A percentile compares a stretch with the other conserved stretches of the same genome.
phyloP scores from a whole-genome alignment of 2,888 invertebrate species.

The Drosophila macrothrix region DNA sequence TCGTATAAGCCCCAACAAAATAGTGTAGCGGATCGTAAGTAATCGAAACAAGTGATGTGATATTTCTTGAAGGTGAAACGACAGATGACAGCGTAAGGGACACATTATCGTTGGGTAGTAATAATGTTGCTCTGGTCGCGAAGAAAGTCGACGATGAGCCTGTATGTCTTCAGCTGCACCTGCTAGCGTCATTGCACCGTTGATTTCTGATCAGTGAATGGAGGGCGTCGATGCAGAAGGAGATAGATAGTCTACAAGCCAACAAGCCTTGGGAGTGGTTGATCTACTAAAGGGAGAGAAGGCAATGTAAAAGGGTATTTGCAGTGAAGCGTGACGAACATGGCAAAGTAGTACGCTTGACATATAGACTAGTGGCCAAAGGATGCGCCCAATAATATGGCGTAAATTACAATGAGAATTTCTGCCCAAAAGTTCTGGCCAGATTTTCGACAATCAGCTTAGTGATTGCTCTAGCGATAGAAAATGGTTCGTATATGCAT shows the following conservation, averaged over 20 bases:
- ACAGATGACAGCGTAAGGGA: neutral
- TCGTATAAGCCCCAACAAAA: conserved; percentile 32
- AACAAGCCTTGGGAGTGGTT: too few relatives aligned
- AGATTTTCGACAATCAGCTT: conserved; percentile 4
- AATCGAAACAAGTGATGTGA: conserved; percentile 7
- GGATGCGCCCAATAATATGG: conserved; percentile 22
- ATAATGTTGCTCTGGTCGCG: neutral
- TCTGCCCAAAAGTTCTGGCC: conserved; percentile 10
- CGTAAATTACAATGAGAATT: conserved; percentile 29
- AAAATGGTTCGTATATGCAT: conserved; percentile 47
- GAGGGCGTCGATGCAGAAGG: too few relatives aligned
- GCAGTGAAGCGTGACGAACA: too few relatives aligned
- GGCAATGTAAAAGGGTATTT: too few relatives aligned
- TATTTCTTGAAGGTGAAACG: neutral
- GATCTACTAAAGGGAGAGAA: too few relatives aligned
- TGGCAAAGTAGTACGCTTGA: conserved; percentile 13
- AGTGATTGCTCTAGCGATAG: conserved; percentile 46
- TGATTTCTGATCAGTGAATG: too few relatives aligned
- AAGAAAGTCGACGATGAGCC: neutral
- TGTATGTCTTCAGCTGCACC: neutral
- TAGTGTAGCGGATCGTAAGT: conserved; percentile 28
- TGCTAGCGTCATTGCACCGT: too few relatives aligned
- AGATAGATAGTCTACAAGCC: too few relatives aligned
- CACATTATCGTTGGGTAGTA: neutral
- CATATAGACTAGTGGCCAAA: conserved; percentile 46